These are phyloP conservation scores for Chromis chromis DNA, from an alignment of 2,797 vertebrate genomes.

Conservation along the genomic window DNA sequence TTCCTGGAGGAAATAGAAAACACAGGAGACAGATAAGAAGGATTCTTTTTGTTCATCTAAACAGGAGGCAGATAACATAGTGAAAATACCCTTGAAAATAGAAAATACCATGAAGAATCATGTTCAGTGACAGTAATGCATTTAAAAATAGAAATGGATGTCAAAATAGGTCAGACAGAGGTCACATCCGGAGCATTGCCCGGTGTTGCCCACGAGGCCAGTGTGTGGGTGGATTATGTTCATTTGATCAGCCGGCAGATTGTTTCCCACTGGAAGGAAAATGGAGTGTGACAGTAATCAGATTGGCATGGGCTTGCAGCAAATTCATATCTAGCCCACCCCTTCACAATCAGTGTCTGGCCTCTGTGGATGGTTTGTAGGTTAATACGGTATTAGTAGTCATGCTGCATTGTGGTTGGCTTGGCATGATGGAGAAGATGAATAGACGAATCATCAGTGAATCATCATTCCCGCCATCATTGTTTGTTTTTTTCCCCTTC, in stretches of 20 bases:
- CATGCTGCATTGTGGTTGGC: constrained; percentile 38
- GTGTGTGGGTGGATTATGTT: constrained; percentile 16
- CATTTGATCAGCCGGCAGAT: constrained; percentile 34
- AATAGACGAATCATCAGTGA: constrained; percentile 21
- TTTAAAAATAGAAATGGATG: constrained; percentile 27
- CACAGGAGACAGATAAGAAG: background rate
- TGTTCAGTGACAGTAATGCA: constrained; percentile 4
- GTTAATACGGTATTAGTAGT: constrained; percentile 78
- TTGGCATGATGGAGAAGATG: constrained; percentile 23
- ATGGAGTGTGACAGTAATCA: constrained; percentile 59
- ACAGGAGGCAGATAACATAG: background rate
- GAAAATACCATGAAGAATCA: too few relatives aligned
- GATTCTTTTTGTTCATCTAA: constrained; percentile 9
- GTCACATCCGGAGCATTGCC: constrained; percentile 20
- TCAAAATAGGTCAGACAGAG: constrained; percentile 9
- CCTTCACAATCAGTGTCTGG: constrained; percentile 25
- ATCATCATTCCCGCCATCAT: constrained; percentile 1
- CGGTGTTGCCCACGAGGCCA: background rate
- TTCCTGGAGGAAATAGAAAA: background rate
- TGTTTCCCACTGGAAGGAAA: constrained; percentile 44
- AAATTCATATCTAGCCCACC: constrained; percentile 46
- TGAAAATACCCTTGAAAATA: constrained; percentile 8
- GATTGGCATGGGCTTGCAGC: constrained; percentile 38
- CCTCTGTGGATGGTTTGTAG: constrained; percentile 64
- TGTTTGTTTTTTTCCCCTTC: background rate